Percentiles rank a stretch among this genome's conserved stretches.
These are phyloP conservation scores for Lucinisca nassula DNA, from an alignment of 2,888 invertebrate genomes.

Conservation along the genomic window DNA sequence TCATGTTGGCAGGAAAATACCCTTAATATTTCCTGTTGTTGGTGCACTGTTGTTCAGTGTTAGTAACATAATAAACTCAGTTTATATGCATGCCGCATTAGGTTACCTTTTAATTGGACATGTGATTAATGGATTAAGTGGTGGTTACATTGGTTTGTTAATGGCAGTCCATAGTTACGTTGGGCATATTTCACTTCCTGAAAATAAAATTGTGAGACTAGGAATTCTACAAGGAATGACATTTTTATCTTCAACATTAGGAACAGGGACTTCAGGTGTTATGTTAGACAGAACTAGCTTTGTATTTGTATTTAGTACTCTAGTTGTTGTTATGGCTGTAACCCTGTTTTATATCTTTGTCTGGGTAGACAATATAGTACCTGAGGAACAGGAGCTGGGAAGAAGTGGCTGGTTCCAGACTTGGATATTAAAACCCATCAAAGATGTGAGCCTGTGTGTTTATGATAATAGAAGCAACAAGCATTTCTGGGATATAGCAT, in stretches of 20 bases:
- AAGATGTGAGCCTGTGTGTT: constrained; percentile 72
- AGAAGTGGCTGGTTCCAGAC: constrained; percentile 29
- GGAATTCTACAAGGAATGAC: constrained; percentile 95
- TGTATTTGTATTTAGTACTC: constrained; percentile 86
- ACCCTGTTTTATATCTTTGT: constrained; percentile 86
- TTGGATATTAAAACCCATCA: constrained; percentile 50
- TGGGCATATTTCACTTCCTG: constrained; percentile 92
- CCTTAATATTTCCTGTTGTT: constrained; percentile 88
- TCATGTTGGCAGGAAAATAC: constrained; percentile 88
- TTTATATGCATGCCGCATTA: constrained; percentile 78
- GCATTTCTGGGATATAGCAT: constrained; percentile 59
- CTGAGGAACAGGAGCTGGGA: constrained; percentile 5
- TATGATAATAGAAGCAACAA: constrained; percentile 67
- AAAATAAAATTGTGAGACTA: constrained; percentile 93
- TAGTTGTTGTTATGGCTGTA: constrained; percentile 82
- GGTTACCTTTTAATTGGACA: constrained; percentile 87
- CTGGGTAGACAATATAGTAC: constrained; percentile 75
- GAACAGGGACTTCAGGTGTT: constrained; percentile 94
- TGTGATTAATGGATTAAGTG: constrained; percentile 87
- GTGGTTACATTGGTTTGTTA: constrained; percentile 88
- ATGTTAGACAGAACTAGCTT: constrained; percentile 89
- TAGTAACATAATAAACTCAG: constrained; percentile 82
- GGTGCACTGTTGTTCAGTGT: constrained; percentile 84
- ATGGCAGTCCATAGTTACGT: constrained; percentile 92
- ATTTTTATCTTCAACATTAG: constrained; percentile 94